Conservation (phyloP, 2,888 invertebrate genomes). For the Lobophora halterata region DNA sequence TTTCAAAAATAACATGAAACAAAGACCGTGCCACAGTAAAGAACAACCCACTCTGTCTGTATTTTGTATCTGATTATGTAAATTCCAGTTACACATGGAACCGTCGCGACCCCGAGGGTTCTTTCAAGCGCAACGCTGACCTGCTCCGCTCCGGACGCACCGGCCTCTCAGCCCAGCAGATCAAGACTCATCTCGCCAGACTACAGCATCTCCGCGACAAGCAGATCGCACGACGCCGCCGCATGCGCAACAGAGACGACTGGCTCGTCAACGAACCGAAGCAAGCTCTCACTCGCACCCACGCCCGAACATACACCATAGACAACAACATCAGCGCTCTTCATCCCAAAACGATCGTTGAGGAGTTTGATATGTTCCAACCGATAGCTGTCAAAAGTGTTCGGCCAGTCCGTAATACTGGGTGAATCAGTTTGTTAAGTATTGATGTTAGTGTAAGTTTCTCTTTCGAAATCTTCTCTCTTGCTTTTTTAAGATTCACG, state of each 20-base stretch:
- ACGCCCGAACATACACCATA: slow-evolving; percentile 76
- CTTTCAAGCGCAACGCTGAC: slow-evolving; percentile 65
- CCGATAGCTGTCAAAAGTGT: slow-evolving; percentile 33
- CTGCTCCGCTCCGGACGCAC: slow-evolving; percentile 67
- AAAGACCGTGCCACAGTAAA: too few relatives aligned
- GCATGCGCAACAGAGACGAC: slow-evolving; percentile 51
- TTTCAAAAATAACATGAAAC: too few relatives aligned
- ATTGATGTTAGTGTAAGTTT: slow-evolving; percentile 30
- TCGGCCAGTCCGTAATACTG: slow-evolving; percentile 43
- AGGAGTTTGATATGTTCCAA: slow-evolving; percentile 71
- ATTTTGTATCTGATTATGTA: background rate
- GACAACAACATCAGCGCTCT: slow-evolving; percentile 77
- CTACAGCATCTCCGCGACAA: slow-evolving; percentile 66
- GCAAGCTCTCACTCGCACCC: slow-evolving; percentile 67
- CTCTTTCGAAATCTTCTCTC: slow-evolving; percentile 17
- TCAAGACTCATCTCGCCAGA: slow-evolving; percentile 62
- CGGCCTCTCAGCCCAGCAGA: slow-evolving; percentile 63
- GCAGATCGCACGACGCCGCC: slow-evolving; percentile 60
- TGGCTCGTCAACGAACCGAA: slow-evolving; percentile 63
- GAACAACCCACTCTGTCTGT: background rate
- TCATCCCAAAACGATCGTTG: slow-evolving; percentile 81
- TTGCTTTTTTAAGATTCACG: slow-evolving; percentile 17
- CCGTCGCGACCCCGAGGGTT: slow-evolving; percentile 69
- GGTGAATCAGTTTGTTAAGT: slow-evolving; percentile 32
- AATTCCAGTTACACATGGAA: slow-evolving; percentile 67